Percentiles rank a stretch among this genome's conserved stretches.
Evolutionary conservation across 2,113 vertebrate genomes (phyloP).

Genomic region (Quiscalus mexicanus): DNA sequence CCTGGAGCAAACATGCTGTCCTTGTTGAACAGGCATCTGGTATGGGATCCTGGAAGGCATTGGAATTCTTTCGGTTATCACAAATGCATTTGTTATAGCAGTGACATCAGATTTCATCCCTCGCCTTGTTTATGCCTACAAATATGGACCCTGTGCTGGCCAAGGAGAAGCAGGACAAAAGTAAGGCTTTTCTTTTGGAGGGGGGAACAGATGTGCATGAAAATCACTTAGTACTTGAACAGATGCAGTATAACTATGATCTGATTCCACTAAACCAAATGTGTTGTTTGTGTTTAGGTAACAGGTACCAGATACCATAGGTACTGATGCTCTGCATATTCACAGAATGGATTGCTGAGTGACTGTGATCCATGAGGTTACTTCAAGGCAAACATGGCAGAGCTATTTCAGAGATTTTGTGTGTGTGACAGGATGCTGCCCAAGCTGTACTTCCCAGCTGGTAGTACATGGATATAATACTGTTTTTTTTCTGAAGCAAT

Average conservation of each 20-base stretch:
- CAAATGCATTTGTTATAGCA: constrained; percentile 96
- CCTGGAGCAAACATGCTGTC: constrained; percentile 44
- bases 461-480: neutral
- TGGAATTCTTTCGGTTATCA: constrained; percentile 94
- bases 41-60: constrained; percentile 94
- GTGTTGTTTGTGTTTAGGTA: neutral
- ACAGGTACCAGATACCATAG: neutral
- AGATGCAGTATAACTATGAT: neutral
- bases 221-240: neutral
- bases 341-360: neutral
- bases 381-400: neutral
- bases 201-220: neutral
- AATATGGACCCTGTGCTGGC: constrained; percentile 92
- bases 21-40: constrained; percentile 87
- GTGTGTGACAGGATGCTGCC: neutral
- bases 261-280: neutral
- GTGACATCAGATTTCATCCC: constrained; percentile 98
- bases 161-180: constrained; percentile 88
- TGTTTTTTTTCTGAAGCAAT: neutral
- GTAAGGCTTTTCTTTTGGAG: constrained; percentile 69
- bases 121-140: constrained; percentile 93
- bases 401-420: neutral
- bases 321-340: neutral
- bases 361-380: neutral
- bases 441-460: neutral